phyloP scores from a whole-genome alignment of 2,888 invertebrate genomes.

The Lasius fuliginosus region DNA sequence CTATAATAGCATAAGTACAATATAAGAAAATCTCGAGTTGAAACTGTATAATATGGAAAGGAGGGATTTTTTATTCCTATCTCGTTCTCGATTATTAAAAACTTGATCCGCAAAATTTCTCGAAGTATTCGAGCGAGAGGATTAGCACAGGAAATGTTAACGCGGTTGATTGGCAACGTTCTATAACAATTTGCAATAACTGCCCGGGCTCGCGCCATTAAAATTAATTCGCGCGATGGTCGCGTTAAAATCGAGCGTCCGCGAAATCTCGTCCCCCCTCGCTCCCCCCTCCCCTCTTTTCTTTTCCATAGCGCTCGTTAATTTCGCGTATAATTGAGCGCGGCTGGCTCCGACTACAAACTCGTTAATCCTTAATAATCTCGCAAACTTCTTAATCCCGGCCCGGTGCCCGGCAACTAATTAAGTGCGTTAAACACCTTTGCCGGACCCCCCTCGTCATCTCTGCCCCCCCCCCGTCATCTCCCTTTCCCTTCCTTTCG shows the following conservation, averaged over 20 bases:
- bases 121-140: background rate
- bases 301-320: constrained; percentile 45
- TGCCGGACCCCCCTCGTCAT: constrained; percentile 32
- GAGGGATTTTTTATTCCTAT: constrained; percentile 8
- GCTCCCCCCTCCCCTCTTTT: too few species aligned
- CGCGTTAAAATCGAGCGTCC: constrained; percentile 33
- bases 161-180: background rate
- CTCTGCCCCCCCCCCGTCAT: background rate
- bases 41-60: background rate
- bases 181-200: constrained; percentile 33
- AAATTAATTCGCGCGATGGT: constrained; percentile 48
- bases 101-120: background rate
- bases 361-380: constrained; percentile 57
- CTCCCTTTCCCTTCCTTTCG: background rate
- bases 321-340: constrained; percentile 56
- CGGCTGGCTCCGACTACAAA: constrained; percentile 49
- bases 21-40: background rate
- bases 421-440: constrained; percentile 56
- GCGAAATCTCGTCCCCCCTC: constrained; percentile 7
- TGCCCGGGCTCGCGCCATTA: constrained; percentile 15
- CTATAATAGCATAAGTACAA: background rate
- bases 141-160: constrained; percentile 26
- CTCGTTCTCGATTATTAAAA: background rate
- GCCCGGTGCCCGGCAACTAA: constrained; percentile 47
- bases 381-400: constrained; percentile 55